phyloP scores from a whole-genome alignment of 2,113 vertebrate species.

The Passer domesticus region DNA sequence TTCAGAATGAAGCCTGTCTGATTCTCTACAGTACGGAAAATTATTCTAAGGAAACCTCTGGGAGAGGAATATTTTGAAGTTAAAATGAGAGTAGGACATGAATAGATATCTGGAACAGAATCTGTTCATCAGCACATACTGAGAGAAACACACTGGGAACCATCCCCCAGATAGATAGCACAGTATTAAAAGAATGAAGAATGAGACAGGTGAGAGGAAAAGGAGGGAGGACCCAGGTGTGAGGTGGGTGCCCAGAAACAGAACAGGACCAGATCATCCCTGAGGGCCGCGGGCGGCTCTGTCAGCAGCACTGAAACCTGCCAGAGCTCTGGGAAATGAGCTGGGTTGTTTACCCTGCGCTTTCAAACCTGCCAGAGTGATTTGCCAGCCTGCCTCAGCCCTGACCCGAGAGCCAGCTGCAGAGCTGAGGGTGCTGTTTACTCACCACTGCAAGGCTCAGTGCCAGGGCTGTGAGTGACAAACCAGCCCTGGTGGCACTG shows the following conservation, averaged over 20 bases:
- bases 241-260: background rate
- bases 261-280: background rate
- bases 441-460: background rate
- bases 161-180: background rate
- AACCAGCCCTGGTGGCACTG: rapidly evolving
- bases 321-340: background rate
- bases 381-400: background rate
- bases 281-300: background rate
- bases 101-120: conserved; percentile 20
- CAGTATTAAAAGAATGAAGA: background rate
- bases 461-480: background rate
- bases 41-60: conserved; percentile 18
- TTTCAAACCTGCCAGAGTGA: background rate
- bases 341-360: background rate
- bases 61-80: conserved; percentile 33
- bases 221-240: background rate
- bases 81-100: background rate
- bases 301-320: background rate
- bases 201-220: background rate
- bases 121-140: background rate
- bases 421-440: background rate
- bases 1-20: background rate
- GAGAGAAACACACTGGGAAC: background rate
- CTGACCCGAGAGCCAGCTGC: background rate
- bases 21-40: background rate